Conservation (phyloP, 2,113 vertebrate genomes). For the Syngnathoides biaculeatus region DNA sequence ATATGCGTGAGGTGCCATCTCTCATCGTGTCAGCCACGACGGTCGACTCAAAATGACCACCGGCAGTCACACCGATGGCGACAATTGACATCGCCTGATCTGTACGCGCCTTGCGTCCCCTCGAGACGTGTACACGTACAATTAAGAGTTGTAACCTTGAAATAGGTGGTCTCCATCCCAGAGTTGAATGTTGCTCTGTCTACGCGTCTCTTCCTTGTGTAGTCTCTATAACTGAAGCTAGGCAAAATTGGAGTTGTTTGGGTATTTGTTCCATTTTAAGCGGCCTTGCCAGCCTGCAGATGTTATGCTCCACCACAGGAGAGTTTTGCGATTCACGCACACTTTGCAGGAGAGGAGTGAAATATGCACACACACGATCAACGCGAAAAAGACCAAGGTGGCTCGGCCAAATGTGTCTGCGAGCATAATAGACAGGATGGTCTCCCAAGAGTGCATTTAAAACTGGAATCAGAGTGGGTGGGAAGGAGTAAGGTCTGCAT, state of each 20-base stretch:
- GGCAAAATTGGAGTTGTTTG: neutral
- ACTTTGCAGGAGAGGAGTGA: neutral
- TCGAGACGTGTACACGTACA: neutral
- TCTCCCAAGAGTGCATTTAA: constrained; percentile 4
- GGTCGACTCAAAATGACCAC: neutral
- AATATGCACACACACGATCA: neutral
- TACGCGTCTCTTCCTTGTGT: neutral
- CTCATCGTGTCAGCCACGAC: neutral
- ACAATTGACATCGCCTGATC: neutral
- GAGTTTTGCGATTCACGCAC: neutral
- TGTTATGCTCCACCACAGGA: neutral
- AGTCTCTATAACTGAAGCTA: neutral
- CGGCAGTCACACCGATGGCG: neutral
- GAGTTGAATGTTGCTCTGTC: neutral
- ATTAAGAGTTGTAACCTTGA: neutral
- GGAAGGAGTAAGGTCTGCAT: neutral
- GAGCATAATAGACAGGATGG: constrained; percentile 3
- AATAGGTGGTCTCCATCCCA: no score
- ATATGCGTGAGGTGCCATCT: neutral
- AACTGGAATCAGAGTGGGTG: neutral
- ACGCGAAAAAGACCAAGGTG: neutral
- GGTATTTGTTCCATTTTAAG: neutral
- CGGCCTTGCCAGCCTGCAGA: neutral
- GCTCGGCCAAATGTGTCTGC: neutral
- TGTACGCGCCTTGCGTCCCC: neutral